A percentile compares a stretch with the other conserved stretches of the same genome.
Evolutionary conservation across 2,113 vertebrate species (phyloP).

Genomic region (Riparia riparia): DNA sequence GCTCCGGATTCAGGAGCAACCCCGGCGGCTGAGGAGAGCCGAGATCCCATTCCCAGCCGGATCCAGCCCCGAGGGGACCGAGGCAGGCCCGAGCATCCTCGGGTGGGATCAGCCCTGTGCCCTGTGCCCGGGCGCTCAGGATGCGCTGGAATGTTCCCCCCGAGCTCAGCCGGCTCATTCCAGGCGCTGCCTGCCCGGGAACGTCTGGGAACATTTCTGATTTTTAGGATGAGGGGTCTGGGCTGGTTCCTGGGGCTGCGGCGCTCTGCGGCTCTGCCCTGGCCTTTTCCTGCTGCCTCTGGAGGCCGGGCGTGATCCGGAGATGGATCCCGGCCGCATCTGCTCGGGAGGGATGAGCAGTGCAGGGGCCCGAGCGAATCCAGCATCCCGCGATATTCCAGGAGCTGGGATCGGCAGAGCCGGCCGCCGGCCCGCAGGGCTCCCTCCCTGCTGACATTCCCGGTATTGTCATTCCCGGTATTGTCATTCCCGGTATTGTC

Average conservation of each 20-base stretch:
- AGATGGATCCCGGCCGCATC: too few relatives aligned
- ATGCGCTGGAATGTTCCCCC: not conserved
- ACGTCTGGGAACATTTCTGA: rapidly evolving
- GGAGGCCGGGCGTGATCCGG: not conserved
- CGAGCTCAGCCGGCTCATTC: not conserved
- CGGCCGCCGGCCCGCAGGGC: not conserved
- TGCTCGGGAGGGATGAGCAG: not conserved
- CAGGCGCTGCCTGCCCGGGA: not conserved
- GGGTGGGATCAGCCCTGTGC: too few relatives aligned
- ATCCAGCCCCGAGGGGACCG: not conserved
- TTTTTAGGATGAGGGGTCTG: not conserved
- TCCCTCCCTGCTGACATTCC: not conserved
- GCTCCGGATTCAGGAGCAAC: rapidly evolving
- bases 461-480: too few relatives aligned
- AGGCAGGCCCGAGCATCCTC: not conserved
- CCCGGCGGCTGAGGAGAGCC: not conserved
- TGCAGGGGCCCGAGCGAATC: not conserved
- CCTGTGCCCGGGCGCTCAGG: too few relatives aligned
- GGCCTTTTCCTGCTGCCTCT: not conserved
- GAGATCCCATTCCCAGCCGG: not conserved
- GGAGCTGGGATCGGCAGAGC: not conserved
- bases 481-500: too few relatives aligned
- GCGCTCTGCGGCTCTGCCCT: not conserved
- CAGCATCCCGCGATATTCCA: not conserved
- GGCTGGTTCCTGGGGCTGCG: not conserved